Base-by-base conservation (phyloP, 2,797 vertebrate genomes). In the Rhyacichthys aspro region DNA sequence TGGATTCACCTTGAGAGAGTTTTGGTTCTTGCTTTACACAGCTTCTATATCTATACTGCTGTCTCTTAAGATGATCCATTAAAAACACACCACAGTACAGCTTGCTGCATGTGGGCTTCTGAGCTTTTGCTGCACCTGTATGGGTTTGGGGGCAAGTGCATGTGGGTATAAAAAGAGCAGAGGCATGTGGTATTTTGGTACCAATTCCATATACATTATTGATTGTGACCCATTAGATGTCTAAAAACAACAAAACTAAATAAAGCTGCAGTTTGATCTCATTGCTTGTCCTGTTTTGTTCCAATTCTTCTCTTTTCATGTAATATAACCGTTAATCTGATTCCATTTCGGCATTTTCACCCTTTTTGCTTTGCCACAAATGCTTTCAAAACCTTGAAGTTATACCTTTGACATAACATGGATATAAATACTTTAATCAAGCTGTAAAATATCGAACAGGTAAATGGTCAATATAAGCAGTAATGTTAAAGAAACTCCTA, bases 1-100 rank as follows among this genome's bases (percentile, higher is more conserved):
- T 74, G 71, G 73, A 83, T 83, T 86, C 86, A 85, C 84, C 85
- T 85, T 86, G 84, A 88, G 73, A 82, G 59, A 70, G 68, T 82
- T 81, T 81, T 69, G 66, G 49, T 70, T 59, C 65, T 74, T 48
- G 59, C 71, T 75, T 79, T 71, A 69, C 75, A 60, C 75, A 60
- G 23, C 23, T 28, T 5, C 23, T 43, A n/a, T 17, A 38, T 48
- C 74, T 63, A 66, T 62, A 32, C 70, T 48, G 53, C 54, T 68
- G 52, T 82, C 68, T 68, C 59, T 55, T 17, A 45, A 73, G 44
- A 48, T n/a, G 12, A 8, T 11, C 23, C 7, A 28, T 28, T 28
- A 28, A 6, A 28, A 46, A 63, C 60, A 11, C 46, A 42, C 62
- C 4, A 1, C 37, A 23, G 28, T 15, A 42, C 10, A 15, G 11